A percentile compares a stretch with the other conserved stretches of the same genome.
Evolutionary conservation across 2,888 invertebrate species (phyloP).

Genomic region (Dicyrtomina minuta): DNA sequence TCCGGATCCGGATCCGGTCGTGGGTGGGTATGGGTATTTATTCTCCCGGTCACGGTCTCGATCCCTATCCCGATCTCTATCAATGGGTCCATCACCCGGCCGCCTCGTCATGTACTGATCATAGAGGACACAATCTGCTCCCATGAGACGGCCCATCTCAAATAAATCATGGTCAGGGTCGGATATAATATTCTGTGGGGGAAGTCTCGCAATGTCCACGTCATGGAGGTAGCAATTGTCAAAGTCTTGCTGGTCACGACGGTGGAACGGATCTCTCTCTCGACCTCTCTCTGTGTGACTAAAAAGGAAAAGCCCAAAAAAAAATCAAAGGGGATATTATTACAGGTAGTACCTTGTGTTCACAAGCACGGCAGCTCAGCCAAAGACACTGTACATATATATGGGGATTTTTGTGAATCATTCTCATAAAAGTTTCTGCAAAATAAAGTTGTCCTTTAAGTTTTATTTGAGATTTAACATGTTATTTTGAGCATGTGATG

Average conservation of each 20-base stretch:
- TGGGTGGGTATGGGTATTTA: not conserved
- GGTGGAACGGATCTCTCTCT: conserved; percentile 41
- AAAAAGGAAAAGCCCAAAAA: not conserved
- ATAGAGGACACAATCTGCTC: conserved; percentile 45
- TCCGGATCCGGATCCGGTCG: no score
- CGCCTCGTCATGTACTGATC: conserved; percentile 35
- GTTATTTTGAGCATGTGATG: no score
- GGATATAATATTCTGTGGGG: conserved; percentile 41
- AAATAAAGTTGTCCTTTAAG: no score
- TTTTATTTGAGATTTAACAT: no score
- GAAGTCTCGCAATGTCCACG: conserved; percentile 43
- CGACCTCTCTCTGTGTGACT: conserved; percentile 50
- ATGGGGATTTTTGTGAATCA: no score
- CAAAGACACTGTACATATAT: no score
- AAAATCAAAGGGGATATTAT: not conserved
- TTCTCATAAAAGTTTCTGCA: no score
- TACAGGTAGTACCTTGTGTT: no score
- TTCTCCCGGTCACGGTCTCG: conserved; percentile 19
- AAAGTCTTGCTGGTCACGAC: conserved; percentile 27
- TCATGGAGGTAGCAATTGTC: conserved; percentile 46
- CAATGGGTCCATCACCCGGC: conserved; percentile 14
- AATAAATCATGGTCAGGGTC: conserved; percentile 49
- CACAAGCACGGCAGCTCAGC: no score
- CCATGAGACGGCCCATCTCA: conserved; percentile 50
- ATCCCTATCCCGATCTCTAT: conserved; percentile 7